Evolutionary conservation across 1,140 invertebrate species (phyloP), one percentile per base, ranked within the genome.

Genomic region (Odontomachus brunneus): DNA sequence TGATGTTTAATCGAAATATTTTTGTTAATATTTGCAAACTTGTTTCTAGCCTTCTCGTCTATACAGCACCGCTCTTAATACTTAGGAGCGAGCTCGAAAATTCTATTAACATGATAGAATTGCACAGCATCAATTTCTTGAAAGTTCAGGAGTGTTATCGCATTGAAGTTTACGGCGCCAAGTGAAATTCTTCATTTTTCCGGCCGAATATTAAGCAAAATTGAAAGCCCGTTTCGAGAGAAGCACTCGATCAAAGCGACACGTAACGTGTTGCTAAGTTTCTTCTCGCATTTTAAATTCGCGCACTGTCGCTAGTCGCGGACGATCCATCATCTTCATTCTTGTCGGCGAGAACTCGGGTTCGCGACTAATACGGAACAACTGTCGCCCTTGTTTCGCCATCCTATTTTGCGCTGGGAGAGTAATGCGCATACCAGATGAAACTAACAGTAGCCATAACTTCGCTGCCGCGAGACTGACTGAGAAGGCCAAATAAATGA

Each of bases 271-370:
- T 80, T 69, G 65, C 75, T 80, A 80, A 71, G 75, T 80, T 78
- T 59, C 65, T 29, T 7, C 33, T 3, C 51, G 65, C 38, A 26
- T 80, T 80, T 80, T 80, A 80, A 80, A 80, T 80, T 78, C 69
- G 75, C 75, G 62, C 57, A 29, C 69, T 80, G 75, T 69, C 75
- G 75, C 65, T 57, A 38, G 57, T 71, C 65, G 65, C 33, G 33
- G 24, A n/a, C 75, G 65, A 80, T 80, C 65, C 65, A 80, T 80
- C 75, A 80, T 80, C 75, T 71, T n/a, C n/a, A n/a, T n/a, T 69
- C 75, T 80, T 71, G 75, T 71, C 75, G 51, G 38, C 65, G 65
- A 71, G 57, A 57, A 48, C 75, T 57, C 75, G 65, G 57, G 75
- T 51, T 48, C 65, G 53, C 75, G 75, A 71, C 75, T 80, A 80